Percentiles rank a stretch among this genome's conserved stretches.
These are phyloP conservation scores for Zingel zingel DNA, from an alignment of 2,113 vertebrate species.

Conservation along the genomic window DNA sequence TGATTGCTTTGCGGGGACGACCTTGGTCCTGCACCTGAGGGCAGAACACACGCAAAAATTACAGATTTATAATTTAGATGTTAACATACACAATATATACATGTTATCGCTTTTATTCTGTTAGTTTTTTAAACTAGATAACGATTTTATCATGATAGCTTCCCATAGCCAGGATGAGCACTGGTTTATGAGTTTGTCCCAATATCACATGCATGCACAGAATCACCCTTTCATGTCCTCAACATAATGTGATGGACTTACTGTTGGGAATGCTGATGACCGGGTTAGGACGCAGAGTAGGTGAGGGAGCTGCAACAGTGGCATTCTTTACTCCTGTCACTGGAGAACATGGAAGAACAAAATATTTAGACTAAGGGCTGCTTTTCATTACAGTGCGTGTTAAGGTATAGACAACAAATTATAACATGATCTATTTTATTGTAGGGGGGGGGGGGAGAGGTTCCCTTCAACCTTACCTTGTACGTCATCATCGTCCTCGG, in stretches of 20 bases:
- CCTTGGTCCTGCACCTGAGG: constrained; percentile 67
- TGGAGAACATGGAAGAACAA: constrained; percentile 47
- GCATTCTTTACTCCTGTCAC: constrained; percentile 84
- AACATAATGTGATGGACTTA: constrained; percentile 57
- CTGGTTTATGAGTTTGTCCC: background rate
- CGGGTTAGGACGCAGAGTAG: constrained; percentile 67
- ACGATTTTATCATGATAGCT: background rate
- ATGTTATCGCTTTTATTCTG: background rate
- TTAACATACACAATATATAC: background rate
- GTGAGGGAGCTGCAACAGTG: constrained; percentile 54
- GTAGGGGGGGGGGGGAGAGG: background rate
- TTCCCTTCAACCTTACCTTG: constrained; percentile 70
- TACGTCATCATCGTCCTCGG: constrained; percentile 87
- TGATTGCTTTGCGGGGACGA: constrained; percentile 74
- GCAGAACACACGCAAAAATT: constrained; percentile 19
- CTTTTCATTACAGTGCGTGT: background rate
- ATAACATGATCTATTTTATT: background rate
- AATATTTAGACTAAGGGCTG: constrained; percentile 13
- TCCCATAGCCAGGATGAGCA: background rate
- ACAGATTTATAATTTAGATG: background rate
- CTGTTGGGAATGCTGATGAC: constrained; percentile 73
- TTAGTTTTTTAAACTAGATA: background rate
- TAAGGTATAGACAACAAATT: background rate
- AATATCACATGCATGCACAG: background rate
- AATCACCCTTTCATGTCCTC: background rate